Percentiles rank a stretch among this genome's conserved stretches.
phyloP scores from a whole-genome alignment of 2,113 vertebrate species.

The Marmota flaviventris region DNA sequence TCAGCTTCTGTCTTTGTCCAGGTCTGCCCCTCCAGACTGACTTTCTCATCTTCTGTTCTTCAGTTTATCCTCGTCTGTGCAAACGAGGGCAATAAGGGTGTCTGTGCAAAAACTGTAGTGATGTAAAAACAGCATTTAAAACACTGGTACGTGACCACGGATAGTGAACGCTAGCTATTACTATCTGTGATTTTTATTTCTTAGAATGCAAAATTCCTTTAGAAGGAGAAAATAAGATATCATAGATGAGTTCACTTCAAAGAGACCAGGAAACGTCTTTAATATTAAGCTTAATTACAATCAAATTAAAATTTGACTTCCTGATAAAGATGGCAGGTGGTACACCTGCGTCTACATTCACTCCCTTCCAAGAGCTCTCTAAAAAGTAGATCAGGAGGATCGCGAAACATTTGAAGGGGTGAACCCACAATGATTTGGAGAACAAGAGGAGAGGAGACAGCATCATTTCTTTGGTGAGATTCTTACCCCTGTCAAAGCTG shows the following conservation, averaged over 20 bases:
- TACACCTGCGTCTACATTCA: not conserved
- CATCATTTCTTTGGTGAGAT: not conserved
- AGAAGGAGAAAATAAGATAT: not conserved
- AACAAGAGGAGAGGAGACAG: not conserved
- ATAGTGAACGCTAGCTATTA: not conserved
- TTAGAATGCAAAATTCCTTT: not conserved
- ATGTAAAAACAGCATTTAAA: not conserved
- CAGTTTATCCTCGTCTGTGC: not conserved
- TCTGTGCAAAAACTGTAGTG: not conserved
- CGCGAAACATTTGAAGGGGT: not conserved
- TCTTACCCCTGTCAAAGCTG: not conserved
- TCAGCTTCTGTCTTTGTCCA: not conserved
- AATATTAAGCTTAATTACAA: not conserved
- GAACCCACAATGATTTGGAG: not conserved
- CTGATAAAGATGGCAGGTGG: not conserved
- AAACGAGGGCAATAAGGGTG: not conserved
- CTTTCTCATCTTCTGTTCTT: not conserved
- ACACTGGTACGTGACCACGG: not conserved
- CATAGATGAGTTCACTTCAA: not conserved
- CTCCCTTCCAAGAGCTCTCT: not conserved
- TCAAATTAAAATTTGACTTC: not conserved
- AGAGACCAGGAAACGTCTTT: slow-evolving; percentile 21
- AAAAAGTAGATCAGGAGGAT: no score
- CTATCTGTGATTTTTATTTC: not conserved
- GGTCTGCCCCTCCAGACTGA: not conserved